Conservation (phyloP, 2,888 invertebrate species). For the Timema cristinae region DNA sequence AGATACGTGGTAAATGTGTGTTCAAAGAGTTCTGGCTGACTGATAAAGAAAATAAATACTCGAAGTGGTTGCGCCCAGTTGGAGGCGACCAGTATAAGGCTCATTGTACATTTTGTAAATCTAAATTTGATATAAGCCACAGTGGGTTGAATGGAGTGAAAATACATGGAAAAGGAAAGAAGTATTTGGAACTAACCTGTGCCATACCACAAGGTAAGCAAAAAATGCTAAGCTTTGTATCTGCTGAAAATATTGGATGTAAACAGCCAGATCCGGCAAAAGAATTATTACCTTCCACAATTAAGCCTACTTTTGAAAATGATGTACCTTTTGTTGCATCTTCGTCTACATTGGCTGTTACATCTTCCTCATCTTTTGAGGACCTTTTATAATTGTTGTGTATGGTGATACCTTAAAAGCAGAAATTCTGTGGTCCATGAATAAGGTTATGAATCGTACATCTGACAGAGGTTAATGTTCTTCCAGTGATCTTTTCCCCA, state of each 20-base stretch:
- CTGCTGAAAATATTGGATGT: not conserved
- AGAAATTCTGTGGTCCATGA: not conserved
- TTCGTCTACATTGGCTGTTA: too few species aligned
- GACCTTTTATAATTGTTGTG: not conserved
- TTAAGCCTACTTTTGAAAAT: not conserved
- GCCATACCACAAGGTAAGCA: not conserved
- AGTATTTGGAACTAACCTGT: not conserved
- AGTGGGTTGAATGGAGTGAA: not conserved
- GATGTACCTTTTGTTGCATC: too few species aligned
- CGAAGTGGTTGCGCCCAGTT: not conserved
- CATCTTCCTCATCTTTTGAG: too few species aligned
- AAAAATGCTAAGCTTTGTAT: not conserved
- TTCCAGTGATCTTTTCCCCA: too few species aligned
- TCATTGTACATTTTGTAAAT: not conserved
- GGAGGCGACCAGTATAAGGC: not conserved
- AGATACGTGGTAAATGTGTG: not conserved
- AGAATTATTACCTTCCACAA: not conserved
- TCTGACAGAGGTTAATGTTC: too few species aligned
- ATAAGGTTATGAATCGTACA: too few species aligned
- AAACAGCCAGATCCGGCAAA: not conserved
- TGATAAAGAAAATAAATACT: not conserved
- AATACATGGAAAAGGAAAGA: not conserved
- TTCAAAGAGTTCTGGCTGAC: not conserved
- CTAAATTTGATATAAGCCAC: not conserved
- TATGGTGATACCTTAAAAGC: not conserved